Evolutionary conservation across 2,888 invertebrate genomes (phyloP).

Genomic region (Plutella xylostella): DNA sequence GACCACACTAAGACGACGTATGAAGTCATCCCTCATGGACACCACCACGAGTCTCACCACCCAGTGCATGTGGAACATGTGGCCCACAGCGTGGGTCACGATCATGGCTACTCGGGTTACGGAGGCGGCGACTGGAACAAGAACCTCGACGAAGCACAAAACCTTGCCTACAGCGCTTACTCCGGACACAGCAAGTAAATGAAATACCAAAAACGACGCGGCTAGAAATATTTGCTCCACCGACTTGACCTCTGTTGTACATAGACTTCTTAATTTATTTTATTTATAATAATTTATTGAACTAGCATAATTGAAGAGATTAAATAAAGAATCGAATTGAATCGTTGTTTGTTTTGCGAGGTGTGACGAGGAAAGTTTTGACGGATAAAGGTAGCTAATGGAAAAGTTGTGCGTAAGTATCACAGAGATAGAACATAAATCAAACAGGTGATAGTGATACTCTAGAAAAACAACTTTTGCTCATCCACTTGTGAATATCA

Average conservation of each 20-base stretch:
- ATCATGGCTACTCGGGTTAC: slow-evolving; percentile 32
- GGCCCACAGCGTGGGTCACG: slow-evolving; percentile 37
- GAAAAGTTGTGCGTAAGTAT: no score
- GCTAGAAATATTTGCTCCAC: no score
- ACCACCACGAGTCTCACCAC: slow-evolving; percentile 71
- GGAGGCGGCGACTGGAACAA: slow-evolving; percentile 58
- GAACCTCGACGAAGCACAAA: slow-evolving; percentile 74
- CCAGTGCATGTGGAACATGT: slow-evolving; percentile 72
- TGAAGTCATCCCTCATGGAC: slow-evolving; percentile 56
- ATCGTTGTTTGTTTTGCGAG: neutral
- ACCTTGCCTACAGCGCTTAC: slow-evolving; percentile 78
- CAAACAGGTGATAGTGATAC: no score
- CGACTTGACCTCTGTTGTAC: slow-evolving; percentile 46
- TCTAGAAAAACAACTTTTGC: no score
- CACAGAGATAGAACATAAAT: no score
- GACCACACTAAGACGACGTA: slow-evolving; percentile 58
- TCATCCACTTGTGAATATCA: no score
- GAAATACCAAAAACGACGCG: slow-evolving; percentile 16
- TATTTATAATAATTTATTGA: slow-evolving; percentile 7
- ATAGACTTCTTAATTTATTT: slow-evolving; percentile 18
- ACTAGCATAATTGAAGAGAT: neutral
- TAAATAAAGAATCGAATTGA: slow-evolving; percentile 6
- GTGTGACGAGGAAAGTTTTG: no score
- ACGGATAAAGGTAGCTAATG: no score
- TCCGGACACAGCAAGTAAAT: slow-evolving; percentile 39